Evolutionary conservation across 2,888 invertebrate genomes (phyloP).

Genomic region (Prosapia bicincta): DNA sequence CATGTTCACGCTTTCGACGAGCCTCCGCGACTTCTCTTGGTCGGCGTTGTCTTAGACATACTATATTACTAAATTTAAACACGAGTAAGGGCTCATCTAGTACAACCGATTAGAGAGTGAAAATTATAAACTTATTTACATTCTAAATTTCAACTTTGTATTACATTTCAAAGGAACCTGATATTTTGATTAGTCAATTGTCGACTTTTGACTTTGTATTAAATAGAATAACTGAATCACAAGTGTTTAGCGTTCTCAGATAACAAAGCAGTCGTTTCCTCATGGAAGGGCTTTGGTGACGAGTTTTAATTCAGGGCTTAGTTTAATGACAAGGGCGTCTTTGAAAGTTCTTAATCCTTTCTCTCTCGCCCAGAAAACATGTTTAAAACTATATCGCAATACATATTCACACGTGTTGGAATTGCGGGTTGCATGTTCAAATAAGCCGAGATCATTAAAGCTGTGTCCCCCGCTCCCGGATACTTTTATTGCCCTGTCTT

Average conservation of each 20-base stretch:
- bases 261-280: neutral
- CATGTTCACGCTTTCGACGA: too few relatives aligned
- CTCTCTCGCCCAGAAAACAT: constrained; percentile 19
- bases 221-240: too few relatives aligned
- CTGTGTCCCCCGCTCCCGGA: neutral
- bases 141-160: too few relatives aligned
- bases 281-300: neutral
- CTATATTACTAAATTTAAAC: too few relatives aligned
- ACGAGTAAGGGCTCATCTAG: too few relatives aligned
- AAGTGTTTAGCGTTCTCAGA: neutral
- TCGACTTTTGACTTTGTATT: too few relatives aligned
- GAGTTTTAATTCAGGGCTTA: constrained; percentile 23
- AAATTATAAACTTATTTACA: too few relatives aligned
- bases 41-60: too few relatives aligned
- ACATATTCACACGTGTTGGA: constrained; percentile 23
- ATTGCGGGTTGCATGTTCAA: neutral
- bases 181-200: too few relatives aligned
- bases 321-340: constrained; percentile 24
- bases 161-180: too few relatives aligned
- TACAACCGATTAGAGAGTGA: too few relatives aligned
- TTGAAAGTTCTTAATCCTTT: constrained; percentile 24
- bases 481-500: neutral
- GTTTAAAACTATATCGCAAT: constrained; percentile 25
- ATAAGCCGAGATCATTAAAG: neutral
- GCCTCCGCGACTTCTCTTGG: too few relatives aligned